Percentiles rank a stretch among this genome's conserved stretches.
Evolutionary conservation across 2,113 vertebrate species (phyloP).

Genomic region (Tupaia tana): DNA sequence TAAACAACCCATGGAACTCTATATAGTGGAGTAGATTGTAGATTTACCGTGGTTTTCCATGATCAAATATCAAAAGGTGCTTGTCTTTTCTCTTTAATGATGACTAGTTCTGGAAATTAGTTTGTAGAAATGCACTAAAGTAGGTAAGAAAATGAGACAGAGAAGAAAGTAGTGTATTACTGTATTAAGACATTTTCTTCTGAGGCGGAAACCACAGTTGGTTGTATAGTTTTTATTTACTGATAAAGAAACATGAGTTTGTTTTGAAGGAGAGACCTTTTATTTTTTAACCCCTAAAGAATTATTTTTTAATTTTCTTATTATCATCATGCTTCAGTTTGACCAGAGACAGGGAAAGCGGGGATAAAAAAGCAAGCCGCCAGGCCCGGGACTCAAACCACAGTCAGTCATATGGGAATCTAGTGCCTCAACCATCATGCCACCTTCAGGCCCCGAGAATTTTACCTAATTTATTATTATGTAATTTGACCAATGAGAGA

Average conservation of each 20-base stretch:
- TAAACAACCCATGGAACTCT: neutral
- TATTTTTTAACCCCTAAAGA: too few species aligned
- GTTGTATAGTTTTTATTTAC: neutral
- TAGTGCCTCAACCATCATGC: too few species aligned
- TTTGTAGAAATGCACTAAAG: neutral
- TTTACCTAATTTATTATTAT: too few species aligned
- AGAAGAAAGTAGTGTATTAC: neutral
- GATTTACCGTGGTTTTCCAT: neutral
- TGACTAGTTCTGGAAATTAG: neutral
- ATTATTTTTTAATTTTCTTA: too few species aligned
- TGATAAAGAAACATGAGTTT: neutral
- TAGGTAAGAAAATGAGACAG: neutral
- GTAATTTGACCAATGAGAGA: too few species aligned
- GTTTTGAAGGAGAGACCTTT: neutral
- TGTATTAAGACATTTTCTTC: neutral
- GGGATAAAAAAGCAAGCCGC: too few species aligned
- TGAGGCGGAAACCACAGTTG: neutral
- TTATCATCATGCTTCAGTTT: too few species aligned
- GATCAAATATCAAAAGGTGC: neutral
- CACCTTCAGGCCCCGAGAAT: too few species aligned
- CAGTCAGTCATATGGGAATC: too few species aligned
- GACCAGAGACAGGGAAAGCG: too few species aligned
- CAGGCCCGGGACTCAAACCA: too few species aligned
- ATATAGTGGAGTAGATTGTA: neutral
- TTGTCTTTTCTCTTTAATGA: constrained; percentile 6